Evolutionary conservation across 2,113 vertebrate species (phyloP).

Genomic region (Myotis brandtii): DNA sequence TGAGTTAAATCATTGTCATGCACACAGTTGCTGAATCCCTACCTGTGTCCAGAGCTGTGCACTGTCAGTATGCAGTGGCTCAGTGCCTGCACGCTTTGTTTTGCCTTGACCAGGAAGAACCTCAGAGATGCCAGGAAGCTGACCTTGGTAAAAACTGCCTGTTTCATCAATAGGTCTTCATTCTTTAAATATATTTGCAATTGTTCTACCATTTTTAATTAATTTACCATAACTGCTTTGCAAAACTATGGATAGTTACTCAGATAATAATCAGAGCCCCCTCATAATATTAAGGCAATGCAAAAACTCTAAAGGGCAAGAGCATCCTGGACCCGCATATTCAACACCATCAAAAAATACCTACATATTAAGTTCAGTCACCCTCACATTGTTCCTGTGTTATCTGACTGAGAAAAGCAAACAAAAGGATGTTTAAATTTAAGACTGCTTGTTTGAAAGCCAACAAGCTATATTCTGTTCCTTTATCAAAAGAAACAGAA

Average conservation of each 20-base stretch:
- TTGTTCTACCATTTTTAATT: slow-evolving; percentile 12
- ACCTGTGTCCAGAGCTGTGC: not conserved
- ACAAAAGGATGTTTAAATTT: slow-evolving; percentile 64
- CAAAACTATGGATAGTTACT: slow-evolving; percentile 6
- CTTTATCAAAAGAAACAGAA: slow-evolving; percentile 69
- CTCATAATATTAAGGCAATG: not conserved
- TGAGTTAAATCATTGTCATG: not conserved
- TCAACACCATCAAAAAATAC: not conserved
- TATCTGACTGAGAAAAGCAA: slow-evolving; percentile 63
- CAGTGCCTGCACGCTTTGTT: not conserved
- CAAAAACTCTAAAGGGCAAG: not conserved
- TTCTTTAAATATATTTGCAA: slow-evolving; percentile 32
- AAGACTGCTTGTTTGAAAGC: slow-evolving; percentile 45
- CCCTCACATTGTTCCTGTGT: slow-evolving; percentile 3
- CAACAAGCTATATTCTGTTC: slow-evolving; percentile 57
- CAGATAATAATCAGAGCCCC: slow-evolving; percentile 20
- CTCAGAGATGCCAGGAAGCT: not conserved
- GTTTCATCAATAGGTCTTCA: not conserved
- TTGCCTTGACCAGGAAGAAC: not conserved
- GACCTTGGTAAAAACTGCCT: not conserved
- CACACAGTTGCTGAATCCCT: not conserved
- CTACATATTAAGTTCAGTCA: not conserved
- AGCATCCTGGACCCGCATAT: not conserved
- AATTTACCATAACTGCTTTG: not conserved
- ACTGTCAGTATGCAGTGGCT: not conserved